Conservation (phyloP, 2,888 invertebrate species). For the Pycnomerus fuliginosus region DNA sequence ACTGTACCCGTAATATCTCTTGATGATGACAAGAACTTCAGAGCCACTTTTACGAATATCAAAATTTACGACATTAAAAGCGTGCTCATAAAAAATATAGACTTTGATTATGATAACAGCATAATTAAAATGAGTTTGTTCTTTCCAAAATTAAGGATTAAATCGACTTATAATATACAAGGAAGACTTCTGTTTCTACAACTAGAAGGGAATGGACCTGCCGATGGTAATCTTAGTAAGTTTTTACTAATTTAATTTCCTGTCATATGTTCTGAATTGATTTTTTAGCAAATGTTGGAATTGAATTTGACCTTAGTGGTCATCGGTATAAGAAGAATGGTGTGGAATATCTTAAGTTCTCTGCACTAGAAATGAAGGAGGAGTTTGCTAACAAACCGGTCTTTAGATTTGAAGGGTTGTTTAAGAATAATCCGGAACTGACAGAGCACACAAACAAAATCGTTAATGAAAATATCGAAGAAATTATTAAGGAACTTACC, state of each 20-base stretch:
- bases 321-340: conserved; percentile 55
- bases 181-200: conserved; percentile 71
- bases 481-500: conserved; percentile 64
- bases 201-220: conserved; percentile 65
- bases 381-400: conserved; percentile 61
- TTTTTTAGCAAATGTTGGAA: conserved; percentile 62
- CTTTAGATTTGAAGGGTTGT: conserved; percentile 65
- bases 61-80: conserved; percentile 57
- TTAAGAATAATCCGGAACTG: conserved; percentile 60
- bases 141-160: conserved; percentile 63
- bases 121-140: conserved; percentile 58
- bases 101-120: conserved; percentile 55
- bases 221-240: conserved; percentile 67
- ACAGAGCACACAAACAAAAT: conserved; percentile 68
- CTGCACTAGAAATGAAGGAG: conserved; percentile 61
- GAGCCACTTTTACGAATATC: conserved; percentile 58
- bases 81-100: conserved; percentile 26
- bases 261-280: conserved; percentile 6
- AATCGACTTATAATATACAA: conserved; percentile 61
- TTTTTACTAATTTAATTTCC: conserved; percentile 28
- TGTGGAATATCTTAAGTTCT: conserved; percentile 59
- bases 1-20: conserved; percentile 8
- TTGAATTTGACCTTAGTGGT: conserved; percentile 57
- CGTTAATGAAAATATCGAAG: conserved; percentile 71
- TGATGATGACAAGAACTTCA: conserved; percentile 53